Conservation (phyloP, 2,113 vertebrate species). For the Hassar affinis region DNA sequence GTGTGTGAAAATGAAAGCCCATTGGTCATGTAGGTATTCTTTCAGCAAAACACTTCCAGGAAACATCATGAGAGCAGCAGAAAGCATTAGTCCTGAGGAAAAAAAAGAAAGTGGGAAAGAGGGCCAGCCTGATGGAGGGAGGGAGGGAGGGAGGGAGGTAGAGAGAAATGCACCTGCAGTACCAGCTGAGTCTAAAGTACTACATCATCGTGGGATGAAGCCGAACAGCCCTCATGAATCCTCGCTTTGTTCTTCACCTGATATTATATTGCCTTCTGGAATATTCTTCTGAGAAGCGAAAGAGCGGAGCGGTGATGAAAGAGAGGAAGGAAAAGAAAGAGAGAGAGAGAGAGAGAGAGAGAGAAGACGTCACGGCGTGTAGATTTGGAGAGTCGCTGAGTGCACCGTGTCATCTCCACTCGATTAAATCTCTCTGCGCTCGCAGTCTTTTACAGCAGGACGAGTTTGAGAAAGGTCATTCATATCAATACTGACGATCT, state of each 20-base stretch:
- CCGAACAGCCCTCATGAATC: slow-evolving; percentile 26
- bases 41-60: neutral
- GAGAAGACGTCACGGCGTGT: neutral
- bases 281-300: neutral
- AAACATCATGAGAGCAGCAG: slow-evolving; percentile 4
- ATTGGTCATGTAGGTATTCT: slow-evolving; percentile 18
- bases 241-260: slow-evolving; percentile 5
- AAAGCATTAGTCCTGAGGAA: neutral
- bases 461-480: slow-evolving; percentile 16
- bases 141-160: neutral
- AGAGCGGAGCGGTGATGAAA: neutral
- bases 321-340: too few relatives aligned
- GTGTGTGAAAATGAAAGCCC: neutral
- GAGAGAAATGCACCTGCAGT: slow-evolving; percentile 9
- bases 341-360: too few relatives aligned
- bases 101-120: neutral
- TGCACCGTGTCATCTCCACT: slow-evolving; percentile 16
- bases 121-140: neutral
- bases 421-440: slow-evolving; percentile 16
- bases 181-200: neutral
- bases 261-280: slow-evolving; percentile 7
- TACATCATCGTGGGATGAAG: neutral
- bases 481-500: slow-evolving; percentile 6
- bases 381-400: neutral
- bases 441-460: slow-evolving; percentile 10